These are phyloP conservation scores for Gymnothorax reevesii DNA, from an alignment of 2,797 vertebrate species.

Conservation along the genomic window DNA sequence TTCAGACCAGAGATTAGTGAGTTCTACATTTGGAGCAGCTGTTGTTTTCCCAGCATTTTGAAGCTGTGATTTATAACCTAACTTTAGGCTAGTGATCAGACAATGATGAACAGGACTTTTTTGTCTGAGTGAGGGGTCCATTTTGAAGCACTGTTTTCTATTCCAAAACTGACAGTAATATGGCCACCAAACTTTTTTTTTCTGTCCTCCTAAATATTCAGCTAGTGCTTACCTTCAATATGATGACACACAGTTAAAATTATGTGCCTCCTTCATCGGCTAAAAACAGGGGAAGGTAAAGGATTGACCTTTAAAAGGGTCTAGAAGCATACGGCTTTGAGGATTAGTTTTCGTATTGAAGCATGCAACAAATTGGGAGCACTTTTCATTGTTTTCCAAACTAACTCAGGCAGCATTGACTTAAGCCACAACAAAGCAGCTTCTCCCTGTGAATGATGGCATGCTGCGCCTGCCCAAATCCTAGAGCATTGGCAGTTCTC, in stretches of 20 bases:
- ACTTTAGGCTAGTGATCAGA: background rate
- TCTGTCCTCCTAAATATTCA: background rate
- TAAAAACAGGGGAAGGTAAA: background rate
- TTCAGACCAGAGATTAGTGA: background rate
- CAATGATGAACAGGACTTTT: too few species aligned
- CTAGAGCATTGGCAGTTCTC: background rate
- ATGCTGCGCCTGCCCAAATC: background rate
- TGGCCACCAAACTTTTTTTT: background rate
- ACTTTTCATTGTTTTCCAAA: conserved; percentile 10
- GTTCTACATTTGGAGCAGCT: too few species aligned
- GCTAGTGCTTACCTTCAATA: too few species aligned
- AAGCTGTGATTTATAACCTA: background rate
- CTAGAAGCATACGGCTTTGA: background rate
- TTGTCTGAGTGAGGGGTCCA: background rate
- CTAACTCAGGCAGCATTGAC: background rate
- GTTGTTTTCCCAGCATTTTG: background rate
- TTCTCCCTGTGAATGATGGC: background rate
- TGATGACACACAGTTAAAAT: background rate
- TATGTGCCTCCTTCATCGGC: background rate
- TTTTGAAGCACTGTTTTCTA: background rate
- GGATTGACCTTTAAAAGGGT: background rate
- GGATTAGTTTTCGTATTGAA: background rate
- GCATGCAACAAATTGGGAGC: conserved; percentile 6
- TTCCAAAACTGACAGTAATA: conserved; percentile 1
- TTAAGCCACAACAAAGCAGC: conserved; percentile 24